These are phyloP conservation scores for Arvicanthis niloticus DNA, from an alignment of 2,113 vertebrate species.

Conservation along the genomic window DNA sequence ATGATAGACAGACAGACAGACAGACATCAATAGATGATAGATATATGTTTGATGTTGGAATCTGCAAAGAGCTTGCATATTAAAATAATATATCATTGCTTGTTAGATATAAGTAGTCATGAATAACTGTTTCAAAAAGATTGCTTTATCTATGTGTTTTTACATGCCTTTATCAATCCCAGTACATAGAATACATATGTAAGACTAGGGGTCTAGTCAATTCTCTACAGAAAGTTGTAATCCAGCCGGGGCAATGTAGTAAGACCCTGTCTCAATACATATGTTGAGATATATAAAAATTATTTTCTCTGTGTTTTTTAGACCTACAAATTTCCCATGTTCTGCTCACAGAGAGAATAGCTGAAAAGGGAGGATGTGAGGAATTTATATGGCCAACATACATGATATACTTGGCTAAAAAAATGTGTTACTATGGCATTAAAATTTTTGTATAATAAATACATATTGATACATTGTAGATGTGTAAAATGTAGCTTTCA, in stretches of 20 bases:
- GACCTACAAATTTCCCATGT: not conserved
- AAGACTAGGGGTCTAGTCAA: not conserved
- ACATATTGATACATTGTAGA: not conserved
- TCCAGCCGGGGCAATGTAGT: not conserved
- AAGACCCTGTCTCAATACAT: not conserved
- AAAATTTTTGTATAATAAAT: not conserved
- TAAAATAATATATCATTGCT: constrained; percentile 32
- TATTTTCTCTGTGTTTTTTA: constrained; percentile 41
- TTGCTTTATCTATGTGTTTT: not conserved
- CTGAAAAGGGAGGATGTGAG: too few relatives aligned
- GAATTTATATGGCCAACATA: too few relatives aligned
- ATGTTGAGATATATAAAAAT: not conserved
- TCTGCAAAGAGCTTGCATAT: not conserved
- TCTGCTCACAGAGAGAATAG: not conserved
- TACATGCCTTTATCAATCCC: not conserved
- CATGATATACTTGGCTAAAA: not conserved
- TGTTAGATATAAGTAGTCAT: not conserved
- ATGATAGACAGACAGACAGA: not conserved
- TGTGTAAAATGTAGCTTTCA: not conserved
- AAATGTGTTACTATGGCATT: not conserved
- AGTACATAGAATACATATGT: not conserved
- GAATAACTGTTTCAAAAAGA: constrained; percentile 1
- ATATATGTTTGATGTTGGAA: not conserved
- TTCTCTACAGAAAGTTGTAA: not conserved
- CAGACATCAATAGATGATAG: not conserved